Evolutionary conservation across 2,113 vertebrate genomes (phyloP).

Genomic region (Bothrops jararaca): DNA sequence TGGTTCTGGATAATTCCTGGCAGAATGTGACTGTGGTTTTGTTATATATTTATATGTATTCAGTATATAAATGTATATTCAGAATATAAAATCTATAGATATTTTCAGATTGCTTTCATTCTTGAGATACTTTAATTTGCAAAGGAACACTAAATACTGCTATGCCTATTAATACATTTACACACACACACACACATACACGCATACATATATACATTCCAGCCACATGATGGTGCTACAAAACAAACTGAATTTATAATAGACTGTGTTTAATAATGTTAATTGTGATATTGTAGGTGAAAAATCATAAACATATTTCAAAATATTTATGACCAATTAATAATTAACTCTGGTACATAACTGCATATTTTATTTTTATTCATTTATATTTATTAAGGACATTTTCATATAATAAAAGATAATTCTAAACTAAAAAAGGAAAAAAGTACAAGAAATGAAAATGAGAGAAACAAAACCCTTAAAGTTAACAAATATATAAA

Average conservation of each 20-base stretch:
- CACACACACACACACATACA: neutral
- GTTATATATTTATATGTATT: too few relatives aligned
- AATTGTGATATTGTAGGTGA: neutral
- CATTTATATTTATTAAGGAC: neutral
- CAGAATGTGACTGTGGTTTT: too few relatives aligned
- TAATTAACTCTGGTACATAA: neutral
- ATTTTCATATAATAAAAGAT: neutral
- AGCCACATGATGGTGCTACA: conserved; percentile 61
- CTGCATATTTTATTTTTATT: neutral
- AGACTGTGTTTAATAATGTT: neutral
- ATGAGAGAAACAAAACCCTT: neutral
- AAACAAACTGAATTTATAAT: conserved; percentile 27
- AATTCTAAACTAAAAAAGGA: neutral
- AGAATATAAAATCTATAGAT: neutral
- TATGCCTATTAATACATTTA: neutral
- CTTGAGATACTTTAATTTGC: conserved; percentile 11
- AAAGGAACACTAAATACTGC: accelerated
- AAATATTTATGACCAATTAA: neutral
- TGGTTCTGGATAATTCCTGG: too few relatives aligned
- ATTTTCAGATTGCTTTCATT: conserved; percentile 12
- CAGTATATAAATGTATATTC: neutral
- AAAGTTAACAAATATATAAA: neutral
- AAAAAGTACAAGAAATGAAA: neutral
- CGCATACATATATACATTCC: neutral
- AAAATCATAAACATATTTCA: neutral